phyloP scores from a whole-genome alignment of 1,140 invertebrate genomes.

The Lucilia sericata region DNA sequence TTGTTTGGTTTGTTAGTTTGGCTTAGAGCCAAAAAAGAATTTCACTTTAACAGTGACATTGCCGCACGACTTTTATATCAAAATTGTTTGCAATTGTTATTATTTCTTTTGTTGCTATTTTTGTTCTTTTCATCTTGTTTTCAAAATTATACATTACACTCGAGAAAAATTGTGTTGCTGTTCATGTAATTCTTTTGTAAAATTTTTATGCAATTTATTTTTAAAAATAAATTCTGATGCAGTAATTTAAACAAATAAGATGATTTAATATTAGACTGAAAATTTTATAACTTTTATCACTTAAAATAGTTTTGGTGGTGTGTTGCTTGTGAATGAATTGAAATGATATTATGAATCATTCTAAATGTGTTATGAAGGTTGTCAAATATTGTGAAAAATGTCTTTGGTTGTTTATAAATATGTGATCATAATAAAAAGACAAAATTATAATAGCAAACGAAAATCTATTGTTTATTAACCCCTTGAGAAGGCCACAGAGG shows the following conservation, averaged over 20 bases:
- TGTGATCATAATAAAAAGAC: too few species aligned
- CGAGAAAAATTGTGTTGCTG: background rate
- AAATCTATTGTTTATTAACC: too few species aligned
- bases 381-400: background rate
- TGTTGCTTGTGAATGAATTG: too few species aligned
- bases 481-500: too few species aligned
- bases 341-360: background rate
- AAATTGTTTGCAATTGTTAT: slow-evolving; percentile 15
- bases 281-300: background rate
- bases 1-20: background rate
- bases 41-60: slow-evolving; percentile 44
- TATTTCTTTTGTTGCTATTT: slow-evolving; percentile 8
- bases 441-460: too few species aligned
- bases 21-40: slow-evolving; percentile 26
- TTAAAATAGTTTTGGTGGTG: too few species aligned
- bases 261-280: background rate
- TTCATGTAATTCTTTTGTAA: background rate
- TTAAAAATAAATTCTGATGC: background rate
- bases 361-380: background rate
- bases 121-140: background rate
- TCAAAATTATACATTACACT: slow-evolving; percentile 17
- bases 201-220: too few species aligned
- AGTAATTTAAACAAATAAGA: slow-evolving; percentile 10
- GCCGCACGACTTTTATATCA: slow-evolving; percentile 32
- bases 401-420: too few species aligned